phyloP scores from a whole-genome alignment of 2,113 vertebrate genomes.

The Arothron firmamentum region DNA sequence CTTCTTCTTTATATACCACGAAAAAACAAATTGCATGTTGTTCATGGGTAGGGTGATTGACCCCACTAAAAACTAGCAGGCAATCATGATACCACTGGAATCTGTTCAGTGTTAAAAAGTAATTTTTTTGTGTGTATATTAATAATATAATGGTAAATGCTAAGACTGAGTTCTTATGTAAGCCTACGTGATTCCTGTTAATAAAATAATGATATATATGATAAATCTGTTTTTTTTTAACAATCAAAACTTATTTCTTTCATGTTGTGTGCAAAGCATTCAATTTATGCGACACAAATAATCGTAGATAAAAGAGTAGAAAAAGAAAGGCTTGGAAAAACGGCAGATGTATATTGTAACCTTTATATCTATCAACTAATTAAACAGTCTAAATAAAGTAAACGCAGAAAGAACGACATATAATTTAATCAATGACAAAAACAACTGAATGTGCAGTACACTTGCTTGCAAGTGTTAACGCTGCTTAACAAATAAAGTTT shows the following conservation, averaged over 20 bases:
- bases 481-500: conserved; percentile 43
- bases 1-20: conserved; percentile 89
- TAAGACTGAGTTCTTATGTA: background rate
- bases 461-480: too few relatives aligned
- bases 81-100: background rate
- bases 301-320: too few relatives aligned
- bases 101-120: background rate
- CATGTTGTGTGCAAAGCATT: background rate
- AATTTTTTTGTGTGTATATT: background rate
- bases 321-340: too few relatives aligned
- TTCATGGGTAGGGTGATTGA: conserved; percentile 89
- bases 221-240: background rate
- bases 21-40: conserved; percentile 79
- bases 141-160: background rate
- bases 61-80: conserved; percentile 69
- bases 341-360: too few relatives aligned
- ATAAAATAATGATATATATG: conserved; percentile 16
- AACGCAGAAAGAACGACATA: too few relatives aligned
- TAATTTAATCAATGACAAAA: too few relatives aligned
- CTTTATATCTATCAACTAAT: too few relatives aligned
- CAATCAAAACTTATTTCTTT: background rate
- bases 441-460: too few relatives aligned
- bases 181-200: background rate
- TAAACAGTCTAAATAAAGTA: too few relatives aligned
- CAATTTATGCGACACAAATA: background rate